Evolutionary conservation across 1,140 invertebrate species (phyloP).

Genomic region (Drosophila repleta): DNA sequence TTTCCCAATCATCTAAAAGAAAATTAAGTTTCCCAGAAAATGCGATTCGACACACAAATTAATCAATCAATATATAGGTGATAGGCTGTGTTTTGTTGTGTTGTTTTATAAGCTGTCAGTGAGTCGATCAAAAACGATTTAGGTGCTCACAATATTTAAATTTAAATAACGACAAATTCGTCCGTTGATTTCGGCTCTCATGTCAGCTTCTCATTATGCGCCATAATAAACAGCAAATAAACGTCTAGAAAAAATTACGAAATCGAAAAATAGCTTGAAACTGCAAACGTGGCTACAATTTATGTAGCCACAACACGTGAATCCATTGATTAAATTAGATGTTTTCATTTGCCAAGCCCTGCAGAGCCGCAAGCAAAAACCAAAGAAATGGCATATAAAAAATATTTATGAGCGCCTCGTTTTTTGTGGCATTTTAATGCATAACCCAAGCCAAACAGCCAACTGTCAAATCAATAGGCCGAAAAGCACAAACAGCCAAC

Average conservation of each 20-base stretch:
- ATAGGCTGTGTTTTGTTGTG: too few relatives aligned
- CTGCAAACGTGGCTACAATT: constrained; percentile 48
- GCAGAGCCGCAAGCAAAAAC: constrained; percentile 25
- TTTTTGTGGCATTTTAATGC: constrained; percentile 70
- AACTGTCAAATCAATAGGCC: constrained; percentile 54
- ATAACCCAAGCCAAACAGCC: constrained; percentile 39
- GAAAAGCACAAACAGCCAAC: constrained; percentile 27
- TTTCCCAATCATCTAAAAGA: too few relatives aligned
- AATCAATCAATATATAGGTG: too few relatives aligned
- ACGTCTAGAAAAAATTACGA: constrained; percentile 66
- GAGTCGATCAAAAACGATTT: not conserved
- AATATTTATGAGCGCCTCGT: constrained; percentile 69
- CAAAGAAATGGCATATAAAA: constrained; percentile 70
- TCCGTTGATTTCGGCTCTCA: constrained; percentile 34
- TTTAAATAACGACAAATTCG: constrained; percentile 35
- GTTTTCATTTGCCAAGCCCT: constrained; percentile 63
- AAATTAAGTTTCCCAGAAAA: too few relatives aligned
- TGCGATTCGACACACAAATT: too few relatives aligned
- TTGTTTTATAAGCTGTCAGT: too few relatives aligned
- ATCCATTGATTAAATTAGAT: constrained; percentile 79
- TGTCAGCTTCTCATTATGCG: constrained; percentile 64
- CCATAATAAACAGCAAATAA: constrained; percentile 65
- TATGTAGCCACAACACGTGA: constrained; percentile 80
- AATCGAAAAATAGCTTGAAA: constrained; percentile 51
- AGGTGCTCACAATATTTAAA: not conserved